A percentile compares a stretch with the other conserved stretches of the same genome.
Conservation (phyloP, 2,888 invertebrate genomes). For the Hesperia comma region DNA sequence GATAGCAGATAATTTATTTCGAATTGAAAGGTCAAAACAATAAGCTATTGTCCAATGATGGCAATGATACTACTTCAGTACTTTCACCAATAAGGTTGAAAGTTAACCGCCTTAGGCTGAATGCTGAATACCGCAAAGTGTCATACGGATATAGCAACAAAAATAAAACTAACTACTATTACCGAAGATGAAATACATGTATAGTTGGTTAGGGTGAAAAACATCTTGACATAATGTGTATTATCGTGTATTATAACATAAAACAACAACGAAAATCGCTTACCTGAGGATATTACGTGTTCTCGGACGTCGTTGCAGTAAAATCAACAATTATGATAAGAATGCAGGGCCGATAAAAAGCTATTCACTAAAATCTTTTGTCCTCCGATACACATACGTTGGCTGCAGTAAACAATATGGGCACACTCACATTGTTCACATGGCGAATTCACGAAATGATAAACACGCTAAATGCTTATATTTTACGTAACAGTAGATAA, state of each 20-base stretch:
- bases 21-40: constrained; percentile 41
- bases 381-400: constrained; percentile 47
- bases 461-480: constrained; percentile 1
- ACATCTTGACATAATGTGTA: not conserved
- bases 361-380: constrained; percentile 60
- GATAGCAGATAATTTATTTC: constrained; percentile 23
- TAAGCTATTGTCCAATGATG: constrained; percentile 20
- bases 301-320: constrained; percentile 55
- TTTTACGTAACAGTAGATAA: constrained; percentile 27
- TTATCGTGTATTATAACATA: constrained; percentile 17
- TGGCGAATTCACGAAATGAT: constrained; percentile 10
- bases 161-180: constrained; percentile 5
- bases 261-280: constrained; percentile 44
- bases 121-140: not conserved
- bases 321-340: constrained; percentile 65
- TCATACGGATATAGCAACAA: not conserved
- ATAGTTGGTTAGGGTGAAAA: not conserved
- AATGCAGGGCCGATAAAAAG: constrained; percentile 53
- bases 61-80: constrained; percentile 9
- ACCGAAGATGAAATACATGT: not conserved
- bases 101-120: constrained; percentile 15
- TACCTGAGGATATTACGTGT: constrained; percentile 60
- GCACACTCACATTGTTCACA: constrained; percentile 54
- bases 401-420: constrained; percentile 58
- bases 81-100: constrained; percentile 24